Evolutionary conservation across 2,113 vertebrate genomes (phyloP), one percentile per base, ranked within the genome.

Genomic region (Turdus rufiventris): DNA sequence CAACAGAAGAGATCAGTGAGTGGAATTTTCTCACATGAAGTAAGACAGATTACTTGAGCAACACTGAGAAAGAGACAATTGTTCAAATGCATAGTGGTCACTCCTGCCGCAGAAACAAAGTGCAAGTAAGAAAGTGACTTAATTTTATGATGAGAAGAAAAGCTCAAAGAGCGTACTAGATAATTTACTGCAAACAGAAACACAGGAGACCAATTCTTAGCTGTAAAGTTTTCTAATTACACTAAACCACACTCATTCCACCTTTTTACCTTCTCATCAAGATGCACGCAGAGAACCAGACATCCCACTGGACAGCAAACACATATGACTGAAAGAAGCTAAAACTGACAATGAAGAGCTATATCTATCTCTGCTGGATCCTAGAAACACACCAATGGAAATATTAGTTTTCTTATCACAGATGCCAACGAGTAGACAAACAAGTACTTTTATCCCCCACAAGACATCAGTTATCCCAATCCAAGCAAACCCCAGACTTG

Each of bases 391-490:
- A 77, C 81, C 92, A 81, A 33, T 47, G 40, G 73, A 75, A 94
- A 91, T 54, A 92, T 92, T 89, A 78, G 65, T 47, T 89, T 91
- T 80, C 36, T 48, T 65, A 83, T 68, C 79, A 91, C 85, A 88
- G 79, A 77, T 85, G 89, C 82, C 77, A 95, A 83, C 53, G 78
- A 96, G 85, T 45, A 89, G 87, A 66, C 71, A 97, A 94, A 94
- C 88, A 96, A 62, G 84, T 87, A 89, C 72, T 87, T 91, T 80
- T 70, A 83, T 68, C 50, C 38, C 76, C 74, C 76, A 53, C 34
- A 90, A 87, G 82, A 91, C 79, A 89, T 70, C 58, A 77, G 91
- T 92, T 96, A 96, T 83, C 85, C 84, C 95, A 95, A 90, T 51
- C 51, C 72, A 89, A 94, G 92, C 81, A 95, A 96, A 96, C 51